Evolutionary conservation across 2,113 vertebrate species (phyloP), one percentile per base, ranked within the genome.

Genomic region (Pipa parva): DNA sequence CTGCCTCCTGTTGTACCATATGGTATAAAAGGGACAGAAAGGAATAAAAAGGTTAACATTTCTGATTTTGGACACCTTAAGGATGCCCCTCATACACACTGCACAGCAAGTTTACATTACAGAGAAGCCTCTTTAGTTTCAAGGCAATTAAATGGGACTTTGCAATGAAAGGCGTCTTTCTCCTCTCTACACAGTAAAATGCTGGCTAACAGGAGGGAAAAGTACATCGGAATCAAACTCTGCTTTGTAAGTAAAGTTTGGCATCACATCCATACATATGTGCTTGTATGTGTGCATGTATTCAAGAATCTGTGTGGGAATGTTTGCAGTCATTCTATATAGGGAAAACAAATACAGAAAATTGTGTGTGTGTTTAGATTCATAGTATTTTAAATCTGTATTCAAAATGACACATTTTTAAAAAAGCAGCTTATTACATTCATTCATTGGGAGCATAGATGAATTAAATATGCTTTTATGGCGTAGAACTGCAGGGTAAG

Each of bases 71-170:
- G 61, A 61, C 57, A 42, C 42, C 58, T 54, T 45, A 24, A 24
- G 22, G 39, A 59, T 36, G 58, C 66, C 66, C 59, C 66, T 33
- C 49, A 31, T 49, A 70, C 66, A 70, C 56, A 45, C 66, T 45
- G 25, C 48, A 33, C 21, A 22, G 36, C 58, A 61, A 33, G 66
- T 70, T 69, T 61, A 61, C 66, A 52, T 70, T 68, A 59, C 65
- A 70, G 57, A 61, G 66, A 70, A 70, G 66, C 66, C 66, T 70
- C 66, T 61, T 70, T 58, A 70, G 66, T 70, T 70, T 70, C 66
- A 18, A 54, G 46, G 66, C 57, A 70, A 70, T 70, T 70, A 70
- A 70, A 70, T 61, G 66, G 57, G 58, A 36, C 66, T 70, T 70
- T 70, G 66, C 33, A 31, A 70, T 70, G 66, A 70, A 70, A 54